Base-by-base conservation (phyloP, 2,888 invertebrate species). In the Oligia fasciuncula region DNA sequence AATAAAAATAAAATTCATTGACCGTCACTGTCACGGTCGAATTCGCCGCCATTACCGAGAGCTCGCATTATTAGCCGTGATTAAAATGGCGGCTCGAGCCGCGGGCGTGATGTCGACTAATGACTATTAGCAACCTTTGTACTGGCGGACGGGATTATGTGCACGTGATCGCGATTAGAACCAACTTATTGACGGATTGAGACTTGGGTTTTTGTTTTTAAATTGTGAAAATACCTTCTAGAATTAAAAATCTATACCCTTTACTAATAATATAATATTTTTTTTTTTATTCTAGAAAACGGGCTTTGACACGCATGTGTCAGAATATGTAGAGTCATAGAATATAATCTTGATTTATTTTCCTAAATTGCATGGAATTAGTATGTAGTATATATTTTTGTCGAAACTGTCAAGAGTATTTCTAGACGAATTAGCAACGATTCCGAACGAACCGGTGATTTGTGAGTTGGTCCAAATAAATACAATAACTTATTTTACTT, bases 31-130 rank as follows among this genome's bases (percentile, higher is more conserved):
- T 86, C 81, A 80, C 69, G 87, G 81, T 78, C 65, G 69, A 89
- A 89, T 73, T 75, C 74, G 60, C 60, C 13, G 54, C 72, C 79
- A 80, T 84, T 81, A 85, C 62, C 4, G 67, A 14, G 87, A 90
- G 40, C n/a, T 19, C 57, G 62, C 85, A 29, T 91, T 92, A 92
- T 91, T 92, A 91, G 89, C 89, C 85, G 90, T 93, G 92, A 94
- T 94, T 94, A 94, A 93, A 93, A 91, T 91, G 81, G 89, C 89
- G 81, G 89, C 88, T 78, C 73, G 80, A 83, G 89, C 90, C 89
- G 88, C 87, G 85, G 85, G 92, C 92, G 92, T 92, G 93, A 93
- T 93, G 90, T 87, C 92, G 91, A 93, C 91, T 93, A 94, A 94
- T 92, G 92, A 92, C 92, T 92, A 90, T 91, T 90, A 91, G 90